phyloP scores from a whole-genome alignment of 2,113 vertebrate genomes.

The Tetraodon nigroviridis region DNA sequence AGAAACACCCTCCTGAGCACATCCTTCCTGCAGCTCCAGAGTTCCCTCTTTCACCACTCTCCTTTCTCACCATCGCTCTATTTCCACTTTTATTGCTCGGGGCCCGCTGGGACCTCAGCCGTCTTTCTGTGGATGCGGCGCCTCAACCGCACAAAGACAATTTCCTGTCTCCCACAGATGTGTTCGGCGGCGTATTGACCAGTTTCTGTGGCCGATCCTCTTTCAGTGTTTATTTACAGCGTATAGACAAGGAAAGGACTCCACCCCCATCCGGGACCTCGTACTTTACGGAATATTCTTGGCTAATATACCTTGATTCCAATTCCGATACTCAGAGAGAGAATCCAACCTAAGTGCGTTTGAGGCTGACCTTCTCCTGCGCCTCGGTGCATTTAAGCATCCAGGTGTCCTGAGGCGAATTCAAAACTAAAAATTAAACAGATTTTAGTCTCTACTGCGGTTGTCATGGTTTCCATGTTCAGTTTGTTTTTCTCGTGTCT shows the following conservation, averaged over 20 bases:
- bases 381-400: neutral
- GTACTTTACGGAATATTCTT: too few relatives aligned
- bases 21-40: neutral
- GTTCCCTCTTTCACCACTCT: slow-evolving; percentile 8
- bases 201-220: slow-evolving; percentile 17
- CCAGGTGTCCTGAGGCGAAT: slow-evolving; percentile 2
- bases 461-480: too few relatives aligned
- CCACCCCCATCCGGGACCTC: too few relatives aligned
- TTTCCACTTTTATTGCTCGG: slow-evolving; percentile 54
- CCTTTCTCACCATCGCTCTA: slow-evolving; percentile 27
- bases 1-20: too few relatives aligned
- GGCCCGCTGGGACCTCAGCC: slow-evolving; percentile 42
- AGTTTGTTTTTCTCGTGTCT: too few relatives aligned
- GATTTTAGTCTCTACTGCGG: too few relatives aligned
- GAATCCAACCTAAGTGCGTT: neutral
- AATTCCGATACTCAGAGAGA: neutral
- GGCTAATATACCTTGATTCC: too few relatives aligned
- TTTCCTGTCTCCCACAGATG: slow-evolving; percentile 35
- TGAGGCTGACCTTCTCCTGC: too few relatives aligned
- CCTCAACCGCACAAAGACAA: slow-evolving; percentile 33
- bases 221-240: slow-evolving; percentile 16
- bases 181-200: slow-evolving; percentile 13
- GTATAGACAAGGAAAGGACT: too few relatives aligned
- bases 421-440: neutral
- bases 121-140: slow-evolving; percentile 39